Evolutionary conservation across 2,797 vertebrate species (phyloP).

Genomic region (Pogonophryne albipinna): DNA sequence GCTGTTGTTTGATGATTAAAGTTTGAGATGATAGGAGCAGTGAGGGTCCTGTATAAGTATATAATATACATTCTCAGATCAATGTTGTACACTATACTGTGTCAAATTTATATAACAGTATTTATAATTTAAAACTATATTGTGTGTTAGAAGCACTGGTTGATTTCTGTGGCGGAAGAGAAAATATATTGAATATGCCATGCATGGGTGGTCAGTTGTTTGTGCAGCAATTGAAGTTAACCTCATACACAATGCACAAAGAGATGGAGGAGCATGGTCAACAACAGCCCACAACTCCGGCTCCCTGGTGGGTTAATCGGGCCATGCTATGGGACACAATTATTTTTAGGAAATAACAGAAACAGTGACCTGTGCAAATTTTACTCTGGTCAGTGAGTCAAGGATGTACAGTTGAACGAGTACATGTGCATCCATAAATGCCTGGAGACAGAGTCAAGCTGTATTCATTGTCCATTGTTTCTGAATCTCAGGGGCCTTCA

Average conservation of each 20-base stretch:
- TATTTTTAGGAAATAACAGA: conserved; percentile 17
- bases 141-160: neutral
- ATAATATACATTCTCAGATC: no score
- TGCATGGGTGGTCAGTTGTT: neutral
- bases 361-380: neutral
- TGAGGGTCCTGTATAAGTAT: no score
- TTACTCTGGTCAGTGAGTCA: neutral
- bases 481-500: neutral
- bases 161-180: neutral
- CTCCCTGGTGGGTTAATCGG: neutral
- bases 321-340: conserved; percentile 10
- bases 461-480: neutral
- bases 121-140: no score
- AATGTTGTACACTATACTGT: no score
- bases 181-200: conserved; percentile 11
- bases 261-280: neutral
- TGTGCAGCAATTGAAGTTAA: conserved; percentile 11
- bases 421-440: neutral
- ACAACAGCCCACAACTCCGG: neutral
- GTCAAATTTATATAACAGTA: no score
- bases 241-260: neutral
- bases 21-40: no score
- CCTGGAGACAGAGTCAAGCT: neutral
- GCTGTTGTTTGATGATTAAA: neutral
- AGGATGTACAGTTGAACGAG: neutral